phyloP scores from a whole-genome alignment of 2,888 invertebrate species.

The Acleris holmiana region DNA sequence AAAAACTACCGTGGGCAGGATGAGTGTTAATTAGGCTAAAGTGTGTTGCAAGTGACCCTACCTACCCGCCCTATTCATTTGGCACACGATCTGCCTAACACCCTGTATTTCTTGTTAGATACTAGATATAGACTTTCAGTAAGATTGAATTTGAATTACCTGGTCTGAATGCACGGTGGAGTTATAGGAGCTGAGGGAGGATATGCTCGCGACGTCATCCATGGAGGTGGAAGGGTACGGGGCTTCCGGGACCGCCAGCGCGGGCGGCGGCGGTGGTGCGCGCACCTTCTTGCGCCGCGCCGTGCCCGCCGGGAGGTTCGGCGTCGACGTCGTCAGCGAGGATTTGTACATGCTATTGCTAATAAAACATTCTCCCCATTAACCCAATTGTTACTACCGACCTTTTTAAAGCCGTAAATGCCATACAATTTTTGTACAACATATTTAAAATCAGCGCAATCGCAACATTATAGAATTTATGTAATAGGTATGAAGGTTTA shows the following conservation, averaged over 20 bases:
- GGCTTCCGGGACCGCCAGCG: conserved; percentile 48
- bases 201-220: conserved; percentile 77
- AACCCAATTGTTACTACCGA: neutral
- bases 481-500: too few relatives aligned
- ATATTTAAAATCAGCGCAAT: too few relatives aligned
- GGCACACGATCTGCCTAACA: too few relatives aligned
- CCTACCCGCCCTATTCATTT: too few relatives aligned
- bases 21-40: too few relatives aligned
- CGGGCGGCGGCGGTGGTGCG: conserved; percentile 86
- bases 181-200: conserved; percentile 74
- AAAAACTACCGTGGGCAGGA: too few relatives aligned
- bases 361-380: conserved; percentile 19
- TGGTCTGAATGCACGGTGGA: conserved; percentile 73
- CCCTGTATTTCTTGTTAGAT: too few relatives aligned
- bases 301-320: conserved; percentile 71
- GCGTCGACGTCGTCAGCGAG: conserved; percentile 70
- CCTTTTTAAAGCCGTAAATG: too few relatives aligned
- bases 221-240: conserved; percentile 61
- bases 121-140: too few relatives aligned
- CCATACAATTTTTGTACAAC: too few relatives aligned
- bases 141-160: conserved; percentile 45
- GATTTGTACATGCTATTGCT: conserved; percentile 69
- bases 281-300: conserved; percentile 86
- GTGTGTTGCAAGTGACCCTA: too few relatives aligned
- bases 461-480: too few relatives aligned